Evolutionary conservation across 2,888 invertebrate species (phyloP), one percentile per base, ranked within the genome.

Genomic region (Caenorhabditis sp.): DNA sequence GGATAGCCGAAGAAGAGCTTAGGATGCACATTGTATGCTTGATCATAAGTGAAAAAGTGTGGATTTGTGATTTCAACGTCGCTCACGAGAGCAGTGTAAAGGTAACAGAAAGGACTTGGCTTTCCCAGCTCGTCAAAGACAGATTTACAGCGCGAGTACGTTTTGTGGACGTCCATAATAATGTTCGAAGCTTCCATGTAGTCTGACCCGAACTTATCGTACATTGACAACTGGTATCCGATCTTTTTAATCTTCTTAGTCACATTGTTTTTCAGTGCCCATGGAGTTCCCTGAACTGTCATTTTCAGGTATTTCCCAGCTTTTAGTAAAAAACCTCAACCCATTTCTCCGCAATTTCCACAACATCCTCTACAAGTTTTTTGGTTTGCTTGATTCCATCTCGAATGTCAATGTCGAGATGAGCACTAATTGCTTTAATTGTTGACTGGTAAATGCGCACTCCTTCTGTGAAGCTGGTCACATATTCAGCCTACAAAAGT

Each of bases 261-360:
- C 0, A 58, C 6, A 6, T 58, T 13, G 11, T 32, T 9, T 2
- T 30, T 30, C 1, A 45, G 27, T 2, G 32, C 45, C 58, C 58
- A 58, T 8, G 58, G 58, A 4, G 58, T 58, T 6, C 45, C 22
- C 30, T 43, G 30, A 30, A 55, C 24, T n/a, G n/a, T n/a, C n/a
- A n/a, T n/a, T n/a, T n/a, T n/a, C n/a, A n/a, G n/a, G n/a, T n/a
- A 15, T 13, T 1, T 2, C 13, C 24, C 5, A n/a, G 4, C 17
- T 17, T 30, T 9, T 8, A 20, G 20, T 8, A 9, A 6, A 55
- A 55, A 13, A n/a, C n/a, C n/a, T n/a, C n/a, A n/a, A 27, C 15
- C 6, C 11, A 41, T 7, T 3, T 8, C 3, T 9, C 7, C 13
- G 58, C 58, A 6, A n/a, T 17, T 30, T 11, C 13, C 20, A 43